Evolutionary conservation across 2,888 invertebrate species (phyloP).

Genomic region (Drosophila siamana): DNA sequence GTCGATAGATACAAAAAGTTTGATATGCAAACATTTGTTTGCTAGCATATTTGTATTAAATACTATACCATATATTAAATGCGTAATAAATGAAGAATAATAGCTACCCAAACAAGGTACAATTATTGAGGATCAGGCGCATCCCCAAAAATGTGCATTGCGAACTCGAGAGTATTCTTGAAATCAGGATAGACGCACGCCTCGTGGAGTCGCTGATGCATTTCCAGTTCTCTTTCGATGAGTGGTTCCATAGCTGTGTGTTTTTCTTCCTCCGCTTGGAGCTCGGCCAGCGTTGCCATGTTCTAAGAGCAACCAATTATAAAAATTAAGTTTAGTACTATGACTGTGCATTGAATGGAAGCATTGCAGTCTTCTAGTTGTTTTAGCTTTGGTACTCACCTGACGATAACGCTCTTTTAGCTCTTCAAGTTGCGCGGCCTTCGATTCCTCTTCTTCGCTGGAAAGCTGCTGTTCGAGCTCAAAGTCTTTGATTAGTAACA

Average conservation of each 20-base stretch:
- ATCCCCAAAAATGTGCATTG: constrained; percentile 9
- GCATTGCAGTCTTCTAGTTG: background rate
- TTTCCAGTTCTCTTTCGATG: constrained; percentile 43
- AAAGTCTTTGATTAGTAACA: constrained; percentile 74
- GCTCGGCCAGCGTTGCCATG: constrained; percentile 57
- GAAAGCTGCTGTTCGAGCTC: constrained; percentile 66
- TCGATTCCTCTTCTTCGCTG: constrained; percentile 63
- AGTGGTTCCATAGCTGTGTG: constrained; percentile 43
- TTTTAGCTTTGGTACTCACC: constrained; percentile 52
- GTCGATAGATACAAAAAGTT: too few species aligned
- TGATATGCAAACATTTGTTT: background rate
- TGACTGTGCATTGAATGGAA: background rate
- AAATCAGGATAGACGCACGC: constrained; percentile 35
- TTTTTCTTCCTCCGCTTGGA: constrained; percentile 54
- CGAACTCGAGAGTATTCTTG: constrained; percentile 38
- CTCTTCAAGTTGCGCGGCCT: constrained; percentile 52
- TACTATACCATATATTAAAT: too few species aligned
- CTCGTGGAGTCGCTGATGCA: constrained; percentile 46
- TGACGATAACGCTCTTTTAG: constrained; percentile 70
- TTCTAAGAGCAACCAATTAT: constrained; percentile 45
- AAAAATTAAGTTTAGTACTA: background rate
- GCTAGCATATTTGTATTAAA: background rate
- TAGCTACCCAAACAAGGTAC: background rate
- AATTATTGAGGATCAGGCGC: background rate
- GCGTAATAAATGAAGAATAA: background rate